Conservation (phyloP, 2,113 vertebrate species). For the Hippocampus abdominalis region DNA sequence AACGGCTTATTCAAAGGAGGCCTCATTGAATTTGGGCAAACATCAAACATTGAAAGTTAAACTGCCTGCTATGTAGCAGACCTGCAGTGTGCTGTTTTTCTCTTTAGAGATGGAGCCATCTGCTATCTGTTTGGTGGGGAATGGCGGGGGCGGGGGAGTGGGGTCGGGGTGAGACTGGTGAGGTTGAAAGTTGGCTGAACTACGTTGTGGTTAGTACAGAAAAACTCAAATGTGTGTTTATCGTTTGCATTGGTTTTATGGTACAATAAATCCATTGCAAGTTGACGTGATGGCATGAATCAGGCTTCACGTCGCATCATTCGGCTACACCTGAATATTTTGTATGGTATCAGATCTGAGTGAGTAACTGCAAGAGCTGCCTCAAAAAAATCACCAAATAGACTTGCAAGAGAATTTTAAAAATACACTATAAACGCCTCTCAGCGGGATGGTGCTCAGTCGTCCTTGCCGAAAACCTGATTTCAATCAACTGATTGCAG, state of each 20-base stretch:
- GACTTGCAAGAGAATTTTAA: too few species aligned
- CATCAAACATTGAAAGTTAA: slow-evolving; percentile 25
- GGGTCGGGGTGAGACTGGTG: background rate
- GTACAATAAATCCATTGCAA: background rate
- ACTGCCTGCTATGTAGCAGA: slow-evolving; percentile 28
- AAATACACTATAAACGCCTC: too few species aligned
- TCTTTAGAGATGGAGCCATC: slow-evolving; percentile 31
- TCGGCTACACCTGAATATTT: too few species aligned
- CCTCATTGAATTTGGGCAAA: background rate
- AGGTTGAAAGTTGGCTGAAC: slow-evolving; percentile 22
- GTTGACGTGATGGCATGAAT: background rate
- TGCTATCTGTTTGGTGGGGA: slow-evolving; percentile 17
- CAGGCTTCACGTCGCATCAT: background rate
- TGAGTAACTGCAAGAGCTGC: too few species aligned
- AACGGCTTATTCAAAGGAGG: too few species aligned
- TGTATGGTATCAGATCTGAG: too few species aligned
- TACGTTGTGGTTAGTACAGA: slow-evolving; percentile 7
- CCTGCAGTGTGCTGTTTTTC: slow-evolving; percentile 21
- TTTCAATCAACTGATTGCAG: too few species aligned
- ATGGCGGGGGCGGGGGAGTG: slow-evolving; percentile 1
- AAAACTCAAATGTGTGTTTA: background rate
- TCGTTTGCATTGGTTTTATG: background rate
- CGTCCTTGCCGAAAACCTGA: too few species aligned
- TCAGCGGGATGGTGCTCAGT: too few species aligned
- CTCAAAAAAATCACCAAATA: too few species aligned